Evolutionary conservation across 2,113 vertebrate species (phyloP).

Genomic region (Puffinus mauretanicus): DNA sequence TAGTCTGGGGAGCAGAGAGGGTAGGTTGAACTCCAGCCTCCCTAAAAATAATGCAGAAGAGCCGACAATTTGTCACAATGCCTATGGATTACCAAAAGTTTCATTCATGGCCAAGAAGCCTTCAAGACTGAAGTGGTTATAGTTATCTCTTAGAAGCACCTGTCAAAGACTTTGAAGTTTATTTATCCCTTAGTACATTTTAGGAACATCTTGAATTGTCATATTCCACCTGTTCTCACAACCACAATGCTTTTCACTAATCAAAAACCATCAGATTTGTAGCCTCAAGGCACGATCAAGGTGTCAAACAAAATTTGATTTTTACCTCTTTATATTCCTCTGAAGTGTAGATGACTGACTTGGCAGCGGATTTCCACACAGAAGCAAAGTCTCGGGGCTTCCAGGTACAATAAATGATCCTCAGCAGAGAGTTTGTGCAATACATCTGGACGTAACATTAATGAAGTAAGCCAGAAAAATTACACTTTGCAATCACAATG

Average conservation of each 20-base stretch:
- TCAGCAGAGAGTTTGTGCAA: background rate
- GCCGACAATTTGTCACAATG: background rate
- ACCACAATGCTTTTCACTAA: slow-evolving; percentile 40
- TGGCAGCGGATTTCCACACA: background rate
- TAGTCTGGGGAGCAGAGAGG: background rate
- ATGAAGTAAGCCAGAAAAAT: background rate
- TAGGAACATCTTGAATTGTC: slow-evolving; percentile 51
- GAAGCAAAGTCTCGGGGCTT: slow-evolving; percentile 6
- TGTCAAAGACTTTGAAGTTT: slow-evolving; percentile 20
- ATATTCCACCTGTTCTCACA: slow-evolving; percentile 51
- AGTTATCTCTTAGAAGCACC: slow-evolving; percentile 22
- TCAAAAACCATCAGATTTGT: slow-evolving; percentile 47
- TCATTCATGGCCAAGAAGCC: slow-evolving; percentile 8
- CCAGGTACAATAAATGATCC: slow-evolving; percentile 13
- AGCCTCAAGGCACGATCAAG: slow-evolving; percentile 51
- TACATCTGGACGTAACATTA: background rate
- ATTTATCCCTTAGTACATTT: slow-evolving; percentile 21
- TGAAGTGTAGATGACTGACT: slow-evolving; percentile 44
- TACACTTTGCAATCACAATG: background rate
- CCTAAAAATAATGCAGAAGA: background rate
- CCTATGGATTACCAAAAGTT: background rate
- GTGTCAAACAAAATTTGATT: slow-evolving; percentile 63
- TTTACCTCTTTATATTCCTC: slow-evolving; percentile 52
- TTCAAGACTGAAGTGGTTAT: background rate
- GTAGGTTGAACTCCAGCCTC: background rate